phyloP scores from a whole-genome alignment of 30 jellyfish, hydroid and myxozoan species.

The Sanderia malayensis region DNA sequence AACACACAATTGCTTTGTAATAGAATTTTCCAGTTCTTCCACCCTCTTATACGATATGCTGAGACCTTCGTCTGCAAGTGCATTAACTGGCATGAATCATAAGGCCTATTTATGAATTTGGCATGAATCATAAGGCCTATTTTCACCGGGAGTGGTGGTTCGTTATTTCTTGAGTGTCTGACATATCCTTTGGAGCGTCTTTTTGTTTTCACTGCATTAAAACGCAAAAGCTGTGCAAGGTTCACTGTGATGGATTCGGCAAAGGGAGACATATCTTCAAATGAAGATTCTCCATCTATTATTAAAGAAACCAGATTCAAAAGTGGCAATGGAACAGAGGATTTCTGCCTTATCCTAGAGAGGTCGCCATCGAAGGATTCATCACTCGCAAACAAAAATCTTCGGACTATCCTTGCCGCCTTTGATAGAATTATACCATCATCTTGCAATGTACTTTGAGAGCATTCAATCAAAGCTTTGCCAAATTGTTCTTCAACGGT shows the following conservation, averaged over 20 bases:
- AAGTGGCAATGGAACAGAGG: background rate
- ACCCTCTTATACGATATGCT: constrained; percentile 2
- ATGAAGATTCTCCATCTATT: background rate
- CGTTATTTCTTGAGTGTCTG: background rate
- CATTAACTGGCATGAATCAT: constrained; percentile 6
- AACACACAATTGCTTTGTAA: background rate
- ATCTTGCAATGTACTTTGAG: background rate
- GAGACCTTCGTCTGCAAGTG: background rate
- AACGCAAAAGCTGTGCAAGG: background rate
- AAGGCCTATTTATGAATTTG: background rate
- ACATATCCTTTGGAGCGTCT: background rate
- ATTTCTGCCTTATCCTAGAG: no score
- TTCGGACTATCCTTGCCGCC: background rate
- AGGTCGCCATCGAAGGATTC: background rate
- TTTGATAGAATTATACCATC: background rate
- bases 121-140: constrained; percentile 4
- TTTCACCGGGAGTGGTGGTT: constrained; percentile 16
- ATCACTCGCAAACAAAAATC: background rate
- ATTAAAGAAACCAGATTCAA: no score
- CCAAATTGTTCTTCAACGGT: background rate
- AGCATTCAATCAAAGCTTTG: background rate
- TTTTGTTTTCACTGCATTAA: background rate
- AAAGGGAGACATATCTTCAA: background rate
- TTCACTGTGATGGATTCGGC: background rate
- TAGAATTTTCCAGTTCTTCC: background rate